Base-by-base conservation (phyloP, 1,140 invertebrate species). In the Grapholita molesta region DNA sequence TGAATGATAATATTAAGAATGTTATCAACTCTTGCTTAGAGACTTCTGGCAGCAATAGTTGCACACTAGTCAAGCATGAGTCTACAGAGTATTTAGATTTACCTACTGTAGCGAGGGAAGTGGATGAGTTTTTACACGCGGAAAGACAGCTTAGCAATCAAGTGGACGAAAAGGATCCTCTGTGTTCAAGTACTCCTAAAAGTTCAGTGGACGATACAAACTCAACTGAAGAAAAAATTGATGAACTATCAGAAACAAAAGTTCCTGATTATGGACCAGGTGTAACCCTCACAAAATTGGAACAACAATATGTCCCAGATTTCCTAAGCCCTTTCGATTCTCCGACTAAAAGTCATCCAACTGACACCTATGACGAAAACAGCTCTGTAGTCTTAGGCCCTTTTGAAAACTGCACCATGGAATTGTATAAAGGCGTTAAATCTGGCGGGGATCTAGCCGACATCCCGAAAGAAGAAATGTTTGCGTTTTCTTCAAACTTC, bases 351-450 rank as follows among this genome's bases (percentile, higher is more conserved):
- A 90, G 87, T 70, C 88, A 90, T 32, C 88, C 83, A 15, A 90
- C 87, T 4, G 87, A 91, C 48, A 90, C 88, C 2, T 90, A 89
- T 35, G 86, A 90, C 33, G 85, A 92, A 75, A 90, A 91, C 66
- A 91, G 88, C 66, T 92, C 90, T 32, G 92, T 94, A 3, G 91
- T 94, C 33, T 75, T 94, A 18, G 93, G 93, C 1, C 92, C 93
- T 0, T 93, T 93, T 73, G 93, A 93, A 76, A 92, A 93, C 73
- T 93, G 90, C 70, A 88, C 92, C 0, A 71, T 93, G 18, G 93
- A 94, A 70, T 84, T 92, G 15, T 93, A 91, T 71, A 93, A 93
- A 79, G 91, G 91, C 3, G 71, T 93, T 0, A 93, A 93, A 78
- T 90, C 92, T 0, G 48, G 70, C 6, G 70, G 68, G 0, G 86